Evolutionary conservation across 1,140 invertebrate genomes (phyloP).

Genomic region (Cheumatopsyche charites): DNA sequence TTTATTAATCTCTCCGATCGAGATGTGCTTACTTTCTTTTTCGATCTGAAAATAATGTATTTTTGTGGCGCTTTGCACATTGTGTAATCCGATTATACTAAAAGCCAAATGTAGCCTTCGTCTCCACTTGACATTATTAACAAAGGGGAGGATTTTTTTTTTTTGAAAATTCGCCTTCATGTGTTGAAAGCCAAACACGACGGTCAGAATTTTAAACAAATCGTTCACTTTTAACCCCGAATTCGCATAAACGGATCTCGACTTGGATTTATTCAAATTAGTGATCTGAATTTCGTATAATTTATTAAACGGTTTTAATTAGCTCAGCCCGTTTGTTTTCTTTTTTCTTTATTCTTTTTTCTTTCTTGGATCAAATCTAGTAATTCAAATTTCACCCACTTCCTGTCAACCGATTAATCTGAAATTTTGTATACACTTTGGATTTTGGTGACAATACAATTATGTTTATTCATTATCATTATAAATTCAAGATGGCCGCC

Average conservation of each 20-base stretch:
- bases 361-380: no score
- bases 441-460: no score
- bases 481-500: no score
- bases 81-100: constrained; percentile 46
- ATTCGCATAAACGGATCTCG: no score
- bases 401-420: no score
- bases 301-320: no score
- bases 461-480: no score
- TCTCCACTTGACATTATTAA: constrained; percentile 36
- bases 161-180: constrained; percentile 20
- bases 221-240: not conserved
- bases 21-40: not conserved
- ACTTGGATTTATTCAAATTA: not conserved
- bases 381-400: no score
- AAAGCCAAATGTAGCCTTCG: constrained; percentile 42
- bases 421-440: no score
- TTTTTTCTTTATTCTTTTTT: constrained; percentile 14
- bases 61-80: constrained; percentile 18
- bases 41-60: constrained; percentile 17
- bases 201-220: constrained; percentile 19
- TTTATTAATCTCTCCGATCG: not conserved
- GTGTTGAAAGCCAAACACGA: constrained; percentile 13
- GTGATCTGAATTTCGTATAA: no score
- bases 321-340: no score
- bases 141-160: constrained; percentile 26